These are phyloP conservation scores for Megalurothrips usitatus DNA, from an alignment of 2,888 invertebrate genomes.

Conservation along the genomic window DNA sequence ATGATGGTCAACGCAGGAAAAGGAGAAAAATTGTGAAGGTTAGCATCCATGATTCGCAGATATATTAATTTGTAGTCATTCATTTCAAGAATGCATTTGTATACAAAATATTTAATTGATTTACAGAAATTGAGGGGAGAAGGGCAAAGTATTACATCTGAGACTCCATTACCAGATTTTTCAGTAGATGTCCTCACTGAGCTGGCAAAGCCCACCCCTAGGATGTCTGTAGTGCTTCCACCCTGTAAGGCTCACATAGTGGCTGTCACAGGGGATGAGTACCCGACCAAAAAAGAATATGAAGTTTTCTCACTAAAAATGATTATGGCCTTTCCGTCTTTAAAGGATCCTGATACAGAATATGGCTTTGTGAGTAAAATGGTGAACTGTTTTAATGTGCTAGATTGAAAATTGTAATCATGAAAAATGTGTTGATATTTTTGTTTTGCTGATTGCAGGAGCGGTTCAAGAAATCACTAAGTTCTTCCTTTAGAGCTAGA, in stretches of 20 bases:
- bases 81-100: background rate
- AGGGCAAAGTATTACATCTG: background rate
- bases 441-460: background rate
- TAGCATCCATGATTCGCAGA: background rate
- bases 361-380: background rate
- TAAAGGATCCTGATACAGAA: background rate
- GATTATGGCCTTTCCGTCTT: background rate
- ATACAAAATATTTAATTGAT: background rate
- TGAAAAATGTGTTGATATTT: background rate
- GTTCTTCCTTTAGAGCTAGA: conserved; percentile 14
- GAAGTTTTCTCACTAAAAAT: background rate
- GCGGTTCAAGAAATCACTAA: background rate
- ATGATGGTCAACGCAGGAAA: background rate
- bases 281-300: conserved; percentile 6
- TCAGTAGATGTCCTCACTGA: background rate
- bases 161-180: background rate
- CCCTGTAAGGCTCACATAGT: conserved; percentile 8
- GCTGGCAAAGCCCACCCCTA: background rate
- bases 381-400: background rate
- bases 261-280: conserved; percentile 11
- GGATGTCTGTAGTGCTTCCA: conserved; percentile 4
- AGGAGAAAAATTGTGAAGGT: background rate
- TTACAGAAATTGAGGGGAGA: background rate
- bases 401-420: background rate
- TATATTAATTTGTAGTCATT: background rate